phyloP scores from a whole-genome alignment of 2,888 invertebrate genomes.

The Tolmerus cingulatus region DNA sequence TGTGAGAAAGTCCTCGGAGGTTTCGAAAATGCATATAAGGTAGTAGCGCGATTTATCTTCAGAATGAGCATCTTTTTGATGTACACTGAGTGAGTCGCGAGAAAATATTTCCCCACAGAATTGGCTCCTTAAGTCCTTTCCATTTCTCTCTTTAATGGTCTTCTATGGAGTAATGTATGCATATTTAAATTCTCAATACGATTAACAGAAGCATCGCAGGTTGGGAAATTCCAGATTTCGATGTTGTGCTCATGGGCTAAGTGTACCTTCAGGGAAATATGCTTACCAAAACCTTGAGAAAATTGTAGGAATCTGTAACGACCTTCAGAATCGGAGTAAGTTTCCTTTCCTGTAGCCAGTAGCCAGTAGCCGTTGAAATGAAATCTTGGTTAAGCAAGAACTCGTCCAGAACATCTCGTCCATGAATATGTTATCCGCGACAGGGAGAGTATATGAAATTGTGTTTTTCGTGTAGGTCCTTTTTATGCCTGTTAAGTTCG shows the following conservation, averaged over 20 bases:
- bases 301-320: constrained; percentile 53
- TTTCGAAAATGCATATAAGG: constrained; percentile 48
- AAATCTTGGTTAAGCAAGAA: constrained; percentile 51
- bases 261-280: constrained; percentile 50
- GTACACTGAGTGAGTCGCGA: constrained; percentile 24
- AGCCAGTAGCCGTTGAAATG: constrained; percentile 53
- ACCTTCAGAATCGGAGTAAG: not conserved
- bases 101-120: not conserved
- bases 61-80: not conserved
- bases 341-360: not conserved
- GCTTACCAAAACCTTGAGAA: constrained; percentile 46
- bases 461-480: not conserved
- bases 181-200: constrained; percentile 41
- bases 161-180: constrained; percentile 45
- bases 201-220: constrained; percentile 49
- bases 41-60: not conserved
- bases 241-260: constrained; percentile 51
- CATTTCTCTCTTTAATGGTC: not conserved
- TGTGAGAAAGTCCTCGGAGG: constrained; percentile 49
- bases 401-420: constrained; percentile 53
- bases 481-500: constrained; percentile 5
- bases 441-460: no score
- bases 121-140: not conserved
- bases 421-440: constrained; percentile 49
- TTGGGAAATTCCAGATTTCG: constrained; percentile 46